Base-by-base conservation (phyloP, 2,888 invertebrate species). In the Nemotelus nigrinus region DNA sequence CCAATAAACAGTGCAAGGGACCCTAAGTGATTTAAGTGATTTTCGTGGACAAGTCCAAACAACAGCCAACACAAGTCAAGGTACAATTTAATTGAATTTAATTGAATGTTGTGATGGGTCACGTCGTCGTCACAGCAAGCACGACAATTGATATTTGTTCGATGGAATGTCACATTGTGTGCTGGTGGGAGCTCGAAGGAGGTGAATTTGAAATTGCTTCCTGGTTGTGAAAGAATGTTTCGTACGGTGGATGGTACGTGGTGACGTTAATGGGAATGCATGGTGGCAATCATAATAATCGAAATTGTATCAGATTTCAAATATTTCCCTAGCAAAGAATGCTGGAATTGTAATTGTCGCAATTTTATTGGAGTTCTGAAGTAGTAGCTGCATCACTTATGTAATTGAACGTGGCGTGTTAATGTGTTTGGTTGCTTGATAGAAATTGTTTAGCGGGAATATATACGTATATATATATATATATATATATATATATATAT, bases 271-370 rank as follows among this genome's bases (percentile, higher is more conserved):
- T 41, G 53, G 45, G 5, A 55, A 55, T 47, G 55, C n/a, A 43
- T 60, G 60, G 63, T 74, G 48, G 48, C 50, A 60, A 50, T 74
- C 74, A 74, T 74, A 74, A 74, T 63, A 74, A 63, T 74, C 74
- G 50, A 74, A 63, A 63, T 60, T 53, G 63, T 74, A 74, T 74
- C 74, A 74, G 63, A 74, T 74, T 74, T 60, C 74, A 48, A 41
- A 63, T 63, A 74, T 74, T 74, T 48, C 74, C 50, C 8, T 25
- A 1, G 25, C 1, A 1, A 25, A 41, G 60, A 74, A 74, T 74
- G 63, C 53, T 48, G 47, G 39, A 48, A 63, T 63, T 41, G 63
- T 48, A 57, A 74, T 70, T 70, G 43, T 47, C 67, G 43, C 60
- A 43, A 41, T 60, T 41, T 43, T 60, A 43, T n/a, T 60, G 60